Percentiles rank a stretch among this genome's conserved stretches.
These are phyloP conservation scores for Xestoiulus laeticollis DNA, from an alignment of 2,888 invertebrate species.

Conservation along the genomic window DNA sequence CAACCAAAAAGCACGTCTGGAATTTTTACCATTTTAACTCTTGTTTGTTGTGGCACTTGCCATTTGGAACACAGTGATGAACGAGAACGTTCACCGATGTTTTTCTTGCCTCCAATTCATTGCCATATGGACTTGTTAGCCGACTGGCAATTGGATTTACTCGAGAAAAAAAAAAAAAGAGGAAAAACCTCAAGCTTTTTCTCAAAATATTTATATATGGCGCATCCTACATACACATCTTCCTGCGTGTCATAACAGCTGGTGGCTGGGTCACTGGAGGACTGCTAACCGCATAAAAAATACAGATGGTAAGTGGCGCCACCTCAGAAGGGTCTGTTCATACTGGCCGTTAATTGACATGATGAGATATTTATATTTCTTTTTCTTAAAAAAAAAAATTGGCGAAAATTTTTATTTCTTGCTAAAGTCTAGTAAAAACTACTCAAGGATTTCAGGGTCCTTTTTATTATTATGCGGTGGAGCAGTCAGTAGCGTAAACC, in stretches of 20 bases:
- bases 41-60: constrained; percentile 9
- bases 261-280: not conserved
- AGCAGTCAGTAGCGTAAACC: too few species aligned
- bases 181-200: not conserved
- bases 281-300: not conserved
- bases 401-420: too few species aligned
- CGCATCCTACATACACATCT: not conserved
- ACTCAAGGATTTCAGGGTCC: too few species aligned
- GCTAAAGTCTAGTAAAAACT: too few species aligned
- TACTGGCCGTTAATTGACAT: not conserved
- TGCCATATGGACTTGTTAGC: not conserved
- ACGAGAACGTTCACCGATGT: not conserved
- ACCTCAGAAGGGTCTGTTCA: not conserved
- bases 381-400: too few species aligned
- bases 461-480: too few species aligned
- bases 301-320: constrained; percentile 9
- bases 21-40: not conserved
- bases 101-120: not conserved
- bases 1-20: not conserved
- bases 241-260: not conserved
- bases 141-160: not conserved
- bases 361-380: not conserved
- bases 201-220: not conserved
- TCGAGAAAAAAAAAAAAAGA: too few species aligned
- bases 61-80: not conserved